Percentiles rank a stretch among this genome's conserved stretches.
These are phyloP conservation scores for Lasioglossum marginatum DNA, from an alignment of 2,888 invertebrate genomes.

Conservation along the genomic window DNA sequence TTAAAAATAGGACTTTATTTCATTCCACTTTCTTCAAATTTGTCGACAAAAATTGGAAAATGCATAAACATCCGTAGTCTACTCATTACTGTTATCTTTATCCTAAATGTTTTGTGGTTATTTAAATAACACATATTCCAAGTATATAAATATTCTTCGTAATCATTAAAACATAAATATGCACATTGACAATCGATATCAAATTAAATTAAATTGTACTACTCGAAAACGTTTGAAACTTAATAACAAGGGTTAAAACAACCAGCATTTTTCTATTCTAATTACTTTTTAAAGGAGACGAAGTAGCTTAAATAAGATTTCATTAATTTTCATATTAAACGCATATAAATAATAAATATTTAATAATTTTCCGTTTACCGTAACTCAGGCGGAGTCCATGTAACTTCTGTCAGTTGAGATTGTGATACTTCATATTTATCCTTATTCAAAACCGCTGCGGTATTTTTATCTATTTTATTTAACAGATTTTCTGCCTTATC, in stretches of 20 bases:
- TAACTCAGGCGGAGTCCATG: slow-evolving; percentile 74
- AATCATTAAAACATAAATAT: not conserved
- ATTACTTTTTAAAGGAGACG: not conserved
- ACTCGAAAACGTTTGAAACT: not conserved
- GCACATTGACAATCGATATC: not conserved
- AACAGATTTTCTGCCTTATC: slow-evolving; percentile 90
- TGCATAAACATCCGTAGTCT: too few species aligned
- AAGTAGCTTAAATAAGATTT: not conserved
- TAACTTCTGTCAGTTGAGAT: slow-evolving; percentile 76
- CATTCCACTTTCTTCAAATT: too few species aligned
- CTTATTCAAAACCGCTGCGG: slow-evolving; percentile 87
- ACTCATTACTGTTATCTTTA: not conserved
- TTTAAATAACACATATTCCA: not conserved
- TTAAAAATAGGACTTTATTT: too few species aligned
- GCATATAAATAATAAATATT: not conserved
- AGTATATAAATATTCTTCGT: not conserved
- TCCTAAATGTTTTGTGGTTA: not conserved
- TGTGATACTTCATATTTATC: slow-evolving; percentile 77
- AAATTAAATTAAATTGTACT: not conserved
- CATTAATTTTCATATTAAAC: not conserved
- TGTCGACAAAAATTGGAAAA: too few species aligned
- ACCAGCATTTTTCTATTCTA: not conserved
- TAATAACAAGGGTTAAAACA: not conserved
- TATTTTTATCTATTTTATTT: slow-evolving; percentile 91
- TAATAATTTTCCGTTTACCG: slow-evolving; percentile 49